Percentiles rank a stretch among this genome's conserved stretches.
phyloP scores from a whole-genome alignment of 2,888 invertebrate genomes.

The Acrobasis suavella region DNA sequence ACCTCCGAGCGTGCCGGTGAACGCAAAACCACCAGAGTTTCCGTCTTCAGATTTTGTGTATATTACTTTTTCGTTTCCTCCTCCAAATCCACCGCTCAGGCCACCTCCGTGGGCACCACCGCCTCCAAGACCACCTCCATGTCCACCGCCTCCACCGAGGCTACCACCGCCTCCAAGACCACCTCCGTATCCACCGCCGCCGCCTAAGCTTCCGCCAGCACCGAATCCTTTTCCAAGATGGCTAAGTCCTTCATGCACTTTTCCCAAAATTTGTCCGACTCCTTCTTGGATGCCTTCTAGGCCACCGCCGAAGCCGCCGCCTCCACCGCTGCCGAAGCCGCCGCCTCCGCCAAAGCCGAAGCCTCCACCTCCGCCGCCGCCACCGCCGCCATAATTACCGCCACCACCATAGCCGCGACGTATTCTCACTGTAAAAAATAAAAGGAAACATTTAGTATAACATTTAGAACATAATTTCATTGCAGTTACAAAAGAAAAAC shows the following conservation, averaged over 20 bases:
- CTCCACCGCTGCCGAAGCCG: slow-evolving; percentile 44
- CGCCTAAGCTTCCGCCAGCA: slow-evolving; percentile 26
- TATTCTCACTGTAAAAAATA: slow-evolving; percentile 55
- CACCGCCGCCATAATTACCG: slow-evolving; percentile 44
- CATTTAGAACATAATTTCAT: too few relatives aligned
- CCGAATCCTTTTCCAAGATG: slow-evolving; percentile 36
- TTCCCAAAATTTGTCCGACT: slow-evolving; percentile 53
- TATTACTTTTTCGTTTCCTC: slow-evolving; percentile 54
- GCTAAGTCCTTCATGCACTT: slow-evolving; percentile 51
- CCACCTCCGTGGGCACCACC: slow-evolving; percentile 36
- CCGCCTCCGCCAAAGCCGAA: slow-evolving; percentile 38
- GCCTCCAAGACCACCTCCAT: background rate
- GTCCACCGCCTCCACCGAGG: background rate
- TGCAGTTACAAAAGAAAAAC: too few relatives aligned
- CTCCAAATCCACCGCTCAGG: slow-evolving; percentile 38
- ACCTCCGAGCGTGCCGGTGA: slow-evolving; percentile 60
- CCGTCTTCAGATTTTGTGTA: slow-evolving; percentile 68
- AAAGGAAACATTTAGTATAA: background rate
- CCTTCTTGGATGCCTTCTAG: slow-evolving; percentile 53
- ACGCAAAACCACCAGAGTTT: slow-evolving; percentile 72
- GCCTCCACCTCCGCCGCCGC: slow-evolving; percentile 43
- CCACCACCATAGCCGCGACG: slow-evolving; percentile 54
- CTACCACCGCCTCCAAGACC: slow-evolving; percentile 30
- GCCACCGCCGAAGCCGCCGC: slow-evolving; percentile 44
- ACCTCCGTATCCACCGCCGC: slow-evolving; percentile 33